Base-by-base conservation (phyloP, 2,888 invertebrate species). In the Synergus japonicus region DNA sequence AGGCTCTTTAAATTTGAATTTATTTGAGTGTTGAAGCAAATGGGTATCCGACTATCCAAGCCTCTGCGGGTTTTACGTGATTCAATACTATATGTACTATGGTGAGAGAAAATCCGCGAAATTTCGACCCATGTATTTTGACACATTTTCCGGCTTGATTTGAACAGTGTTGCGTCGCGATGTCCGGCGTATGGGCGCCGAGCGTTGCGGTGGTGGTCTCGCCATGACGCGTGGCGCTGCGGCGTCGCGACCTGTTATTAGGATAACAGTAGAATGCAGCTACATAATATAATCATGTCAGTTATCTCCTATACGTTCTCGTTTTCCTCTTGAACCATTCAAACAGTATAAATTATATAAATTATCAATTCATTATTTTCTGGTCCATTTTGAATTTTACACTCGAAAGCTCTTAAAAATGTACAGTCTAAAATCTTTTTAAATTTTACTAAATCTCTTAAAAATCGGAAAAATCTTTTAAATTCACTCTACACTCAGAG, bases 151-250 rank as follows among this genome's bases (percentile, higher is more conserved):
- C 76, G 78, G 73, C 64, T 79, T 79, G 79, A 79, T 78, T 43
- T 54, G 78, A 83, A 84, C 83, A 85, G 82, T 79, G 79, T 83
- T 85, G 88, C 88, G 88, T 89, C 87, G 88, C 87, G 87, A 85
- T 89, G 87, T 85, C 85, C 84, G 82, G 89, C 89, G 89, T 88
- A 87, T 65, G 86, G 90, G 88, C 90, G 90, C 88, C 89, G 85
- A 78, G 44, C 85, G 89, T 90, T 90, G 89, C 90, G 89, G 89
- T 89, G 84, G 89, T 91, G 88, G 89, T 88, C 89, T 90, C 90
- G 91, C 89, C 87, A 89, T 91, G 91, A 90, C 90, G 91, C 90
- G 91, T 91, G 91, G 91, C 91, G 91, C 91, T 90, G 91, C 91
- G 91, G 91, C 91, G 91, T 90, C 91, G 86, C 88, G 85, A 85